Percentiles rank a stretch among this genome's conserved stretches.
Conservation (phyloP, 2,888 invertebrate genomes). For the Drosophila tripunctata region DNA sequence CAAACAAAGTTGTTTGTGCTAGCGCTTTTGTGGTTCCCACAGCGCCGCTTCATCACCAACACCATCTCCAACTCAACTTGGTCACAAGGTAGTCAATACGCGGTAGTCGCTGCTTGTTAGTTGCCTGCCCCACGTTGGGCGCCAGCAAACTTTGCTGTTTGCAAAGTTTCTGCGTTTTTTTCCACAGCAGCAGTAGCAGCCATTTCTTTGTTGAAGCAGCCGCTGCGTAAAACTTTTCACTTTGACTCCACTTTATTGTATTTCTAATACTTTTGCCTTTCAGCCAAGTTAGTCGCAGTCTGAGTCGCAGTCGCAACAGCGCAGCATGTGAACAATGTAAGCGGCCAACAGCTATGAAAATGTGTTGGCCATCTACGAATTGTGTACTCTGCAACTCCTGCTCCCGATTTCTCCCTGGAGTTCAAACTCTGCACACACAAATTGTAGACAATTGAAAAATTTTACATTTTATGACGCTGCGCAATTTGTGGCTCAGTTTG, state of each 20-base stretch:
- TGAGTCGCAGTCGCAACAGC: constrained; percentile 63
- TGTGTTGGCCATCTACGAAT: constrained; percentile 61
- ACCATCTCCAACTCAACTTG: not conserved
- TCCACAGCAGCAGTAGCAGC: constrained; percentile 44
- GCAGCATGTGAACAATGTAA: constrained; percentile 79
- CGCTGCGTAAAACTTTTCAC: constrained; percentile 81
- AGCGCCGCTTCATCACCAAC: not conserved
- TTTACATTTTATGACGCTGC: constrained; percentile 79
- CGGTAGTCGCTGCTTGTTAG: constrained; percentile 10
- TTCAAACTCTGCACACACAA: constrained; percentile 59
- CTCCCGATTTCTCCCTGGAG: constrained; percentile 13
- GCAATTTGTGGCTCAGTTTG: constrained; percentile 64
- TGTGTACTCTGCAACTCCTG: constrained; percentile 27
- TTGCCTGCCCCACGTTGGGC: constrained; percentile 34
- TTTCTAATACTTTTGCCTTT: constrained; percentile 80
- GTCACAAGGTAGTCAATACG: constrained; percentile 39
- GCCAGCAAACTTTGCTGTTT: constrained; percentile 75
- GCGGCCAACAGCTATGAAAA: constrained; percentile 80
- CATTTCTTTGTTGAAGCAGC: constrained; percentile 65
- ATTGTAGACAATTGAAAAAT: constrained; percentile 78
- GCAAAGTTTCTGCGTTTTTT: constrained; percentile 56
- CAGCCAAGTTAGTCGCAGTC: constrained; percentile 69
- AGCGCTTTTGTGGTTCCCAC: constrained; percentile 68
- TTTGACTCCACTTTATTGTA: constrained; percentile 81
- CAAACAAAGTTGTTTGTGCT: constrained; percentile 80